Conservation (phyloP, 2,113 vertebrate species). For the Gymnarchus niloticus region DNA sequence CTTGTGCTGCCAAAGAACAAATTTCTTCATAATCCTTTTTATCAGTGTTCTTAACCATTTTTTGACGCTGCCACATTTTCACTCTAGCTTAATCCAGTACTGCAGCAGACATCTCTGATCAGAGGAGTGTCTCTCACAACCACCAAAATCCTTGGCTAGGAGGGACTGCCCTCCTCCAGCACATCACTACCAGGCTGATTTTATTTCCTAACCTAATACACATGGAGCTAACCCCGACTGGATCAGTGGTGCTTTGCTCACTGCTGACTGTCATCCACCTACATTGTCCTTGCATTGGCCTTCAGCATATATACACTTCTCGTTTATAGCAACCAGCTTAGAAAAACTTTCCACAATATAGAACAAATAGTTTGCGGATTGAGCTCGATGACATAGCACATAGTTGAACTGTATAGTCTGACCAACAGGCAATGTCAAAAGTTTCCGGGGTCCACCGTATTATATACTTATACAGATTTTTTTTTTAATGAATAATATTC, state of each 20-base stretch:
- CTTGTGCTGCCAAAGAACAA: background rate
- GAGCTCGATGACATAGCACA: background rate
- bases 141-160: background rate
- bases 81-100: background rate
- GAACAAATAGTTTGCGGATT: background rate
- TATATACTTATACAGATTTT: background rate
- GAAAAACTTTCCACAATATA: background rate
- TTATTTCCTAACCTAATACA: too few species aligned
- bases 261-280: background rate
- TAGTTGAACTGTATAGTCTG: background rate
- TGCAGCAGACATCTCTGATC: background rate
- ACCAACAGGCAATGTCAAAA: too few species aligned
- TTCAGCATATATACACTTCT: background rate
- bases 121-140: background rate
- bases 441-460: too few species aligned
- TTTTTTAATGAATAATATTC: background rate
- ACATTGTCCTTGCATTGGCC: background rate
- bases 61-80: background rate
- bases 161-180: background rate
- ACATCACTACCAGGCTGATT: background rate
- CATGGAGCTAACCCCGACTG: too few species aligned
- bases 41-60: background rate
- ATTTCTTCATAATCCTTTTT: background rate
- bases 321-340: background rate
- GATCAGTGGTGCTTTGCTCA: background rate